These are phyloP conservation scores for Lycocorax pyrrhopterus DNA, from an alignment of 2,113 vertebrate genomes.

Conservation along the genomic window DNA sequence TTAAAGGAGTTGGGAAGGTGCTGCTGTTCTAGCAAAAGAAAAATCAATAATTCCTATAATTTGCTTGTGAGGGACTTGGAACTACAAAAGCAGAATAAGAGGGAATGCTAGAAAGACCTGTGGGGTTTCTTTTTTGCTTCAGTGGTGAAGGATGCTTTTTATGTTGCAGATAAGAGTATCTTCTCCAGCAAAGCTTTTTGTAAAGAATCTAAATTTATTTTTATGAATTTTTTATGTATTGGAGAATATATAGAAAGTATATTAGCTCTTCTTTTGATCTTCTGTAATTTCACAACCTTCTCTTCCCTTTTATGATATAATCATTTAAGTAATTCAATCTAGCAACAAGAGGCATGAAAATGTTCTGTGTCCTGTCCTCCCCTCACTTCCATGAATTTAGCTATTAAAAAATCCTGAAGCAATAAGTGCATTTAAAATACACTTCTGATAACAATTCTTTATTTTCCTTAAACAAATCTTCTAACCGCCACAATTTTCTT, in stretches of 20 bases:
- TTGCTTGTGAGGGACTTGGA: not conserved
- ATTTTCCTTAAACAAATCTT: not conserved
- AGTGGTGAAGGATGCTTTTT: not conserved
- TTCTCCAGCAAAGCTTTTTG: not conserved
- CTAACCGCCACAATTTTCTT: not conserved
- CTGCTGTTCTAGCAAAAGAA: not conserved
- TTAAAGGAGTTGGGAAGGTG: not conserved
- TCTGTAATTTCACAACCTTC: not conserved
- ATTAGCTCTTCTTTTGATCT: not conserved
- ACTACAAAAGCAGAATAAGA: not conserved
- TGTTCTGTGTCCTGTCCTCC: not conserved
- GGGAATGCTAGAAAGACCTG: not conserved
- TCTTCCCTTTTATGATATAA: not conserved
- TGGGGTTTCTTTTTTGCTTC: not conserved
- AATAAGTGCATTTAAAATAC: not conserved
- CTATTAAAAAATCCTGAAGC: not conserved
- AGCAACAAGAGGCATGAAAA: not conserved
- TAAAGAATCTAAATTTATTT: not conserved
- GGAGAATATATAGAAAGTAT: not conserved
- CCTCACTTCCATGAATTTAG: not conserved
- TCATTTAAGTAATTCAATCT: not conserved
- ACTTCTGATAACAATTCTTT: not conserved
- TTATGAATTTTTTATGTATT: not conserved
- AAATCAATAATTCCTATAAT: not conserved
- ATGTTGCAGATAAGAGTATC: not conserved